Evolutionary conservation across 35 echinoderm and acorn worm genomes (phyloP).

Genomic region (Strongylocentrotus purpuratus): DNA sequence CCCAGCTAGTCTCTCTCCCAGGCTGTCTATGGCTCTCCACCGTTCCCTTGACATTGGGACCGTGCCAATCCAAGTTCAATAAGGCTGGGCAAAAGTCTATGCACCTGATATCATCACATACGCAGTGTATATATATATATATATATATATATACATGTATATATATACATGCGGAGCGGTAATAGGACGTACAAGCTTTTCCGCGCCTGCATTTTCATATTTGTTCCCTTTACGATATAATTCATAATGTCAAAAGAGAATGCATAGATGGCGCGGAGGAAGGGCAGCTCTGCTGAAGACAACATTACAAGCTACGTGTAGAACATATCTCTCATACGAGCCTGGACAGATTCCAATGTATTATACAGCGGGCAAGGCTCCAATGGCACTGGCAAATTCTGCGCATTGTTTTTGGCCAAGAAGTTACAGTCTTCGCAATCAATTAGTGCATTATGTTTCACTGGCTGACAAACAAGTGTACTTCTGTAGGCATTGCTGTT

Average conservation of each 20-base stretch:
- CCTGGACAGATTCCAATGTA: not conserved
- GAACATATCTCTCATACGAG: not conserved
- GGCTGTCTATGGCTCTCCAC: not conserved
- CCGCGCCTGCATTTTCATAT: conserved; percentile 9
- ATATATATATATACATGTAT: too few species aligned
- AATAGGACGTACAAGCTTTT: conserved; percentile 10
- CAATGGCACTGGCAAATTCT: not conserved
- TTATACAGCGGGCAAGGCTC: not conserved
- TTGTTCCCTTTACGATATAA: conserved; percentile 12
- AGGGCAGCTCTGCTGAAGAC: not conserved
- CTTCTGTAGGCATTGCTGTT: not conserved
- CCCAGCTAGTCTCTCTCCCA: not conserved
- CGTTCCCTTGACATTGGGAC: not conserved
- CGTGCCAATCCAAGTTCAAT: not conserved
- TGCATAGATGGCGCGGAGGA: not conserved
- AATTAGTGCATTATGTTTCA: conserved; percentile 13
- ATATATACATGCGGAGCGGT: not conserved
- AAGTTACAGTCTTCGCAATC: not conserved
- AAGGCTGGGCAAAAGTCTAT: not conserved
- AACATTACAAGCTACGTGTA: not conserved
- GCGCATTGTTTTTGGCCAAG: not conserved
- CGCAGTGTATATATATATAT: conserved; percentile 13
- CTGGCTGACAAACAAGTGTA: not conserved
- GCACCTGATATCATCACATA: conserved; percentile 9
- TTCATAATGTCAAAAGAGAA: conserved; percentile 13